Percentiles rank a stretch among this genome's conserved stretches.
These are phyloP conservation scores for Sogatella furcifera DNA, from an alignment of 1,140 invertebrate species.

Conservation along the genomic window DNA sequence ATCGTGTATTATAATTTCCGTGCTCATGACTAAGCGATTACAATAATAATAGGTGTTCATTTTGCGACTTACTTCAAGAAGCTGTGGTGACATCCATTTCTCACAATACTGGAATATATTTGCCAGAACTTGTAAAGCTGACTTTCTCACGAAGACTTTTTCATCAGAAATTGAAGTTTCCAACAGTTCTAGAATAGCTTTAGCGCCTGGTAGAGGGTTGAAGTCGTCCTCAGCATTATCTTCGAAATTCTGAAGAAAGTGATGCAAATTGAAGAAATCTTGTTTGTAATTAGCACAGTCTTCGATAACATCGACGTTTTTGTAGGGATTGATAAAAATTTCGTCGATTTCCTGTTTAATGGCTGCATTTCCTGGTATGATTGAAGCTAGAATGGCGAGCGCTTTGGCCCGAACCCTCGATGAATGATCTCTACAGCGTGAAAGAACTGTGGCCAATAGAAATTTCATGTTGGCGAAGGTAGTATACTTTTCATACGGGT, in stretches of 20 bases:
- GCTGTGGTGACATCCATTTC: constrained; percentile 29
- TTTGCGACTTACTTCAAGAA: constrained; percentile 31
- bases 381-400: constrained; percentile 39
- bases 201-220: constrained; percentile 31
- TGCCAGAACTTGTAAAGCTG: constrained; percentile 41
- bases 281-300: background rate
- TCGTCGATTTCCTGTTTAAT: constrained; percentile 30
- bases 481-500: background rate
- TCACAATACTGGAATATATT: constrained; percentile 29
- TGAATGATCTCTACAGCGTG: constrained; percentile 42
- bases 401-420: constrained; percentile 45
- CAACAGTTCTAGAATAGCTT: constrained; percentile 35
- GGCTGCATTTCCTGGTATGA: constrained; percentile 31
- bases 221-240: constrained; percentile 13
- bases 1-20: too few species aligned
- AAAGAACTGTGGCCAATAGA: constrained; percentile 38
- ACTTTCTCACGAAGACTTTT: constrained; percentile 44
- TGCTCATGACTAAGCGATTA: too few species aligned
- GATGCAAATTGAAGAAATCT: constrained; percentile 14
- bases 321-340: constrained; percentile 32
- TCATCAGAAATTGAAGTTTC: constrained; percentile 39
- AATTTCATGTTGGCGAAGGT: constrained; percentile 23
- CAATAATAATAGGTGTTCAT: too few species aligned
- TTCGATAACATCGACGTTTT: constrained; percentile 16
- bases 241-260: constrained; percentile 19